phyloP scores from a whole-genome alignment of 2,888 invertebrate species.

The Calameuta idolon region DNA sequence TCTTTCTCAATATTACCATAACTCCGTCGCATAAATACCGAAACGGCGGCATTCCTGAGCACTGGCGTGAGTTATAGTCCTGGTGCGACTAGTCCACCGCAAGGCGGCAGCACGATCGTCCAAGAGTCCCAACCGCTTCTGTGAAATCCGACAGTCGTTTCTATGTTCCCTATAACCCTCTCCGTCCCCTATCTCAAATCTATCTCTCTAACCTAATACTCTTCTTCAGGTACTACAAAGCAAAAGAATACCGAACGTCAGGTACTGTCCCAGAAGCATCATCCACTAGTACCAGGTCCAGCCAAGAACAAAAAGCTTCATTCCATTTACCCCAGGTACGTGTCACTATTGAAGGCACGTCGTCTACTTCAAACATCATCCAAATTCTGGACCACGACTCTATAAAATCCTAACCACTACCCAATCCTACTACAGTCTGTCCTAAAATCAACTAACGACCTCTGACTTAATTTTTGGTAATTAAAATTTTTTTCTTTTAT shows the following conservation, averaged over 20 bases:
- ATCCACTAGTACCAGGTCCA: slow-evolving; percentile 12
- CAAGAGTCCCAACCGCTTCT: neutral
- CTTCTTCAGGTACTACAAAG: neutral
- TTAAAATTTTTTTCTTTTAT: neutral
- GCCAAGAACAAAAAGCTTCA: slow-evolving; percentile 8
- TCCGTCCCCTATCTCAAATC: neutral
- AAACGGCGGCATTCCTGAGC: slow-evolving; percentile 29
- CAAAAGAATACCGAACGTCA: neutral
- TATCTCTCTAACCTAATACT: neutral
- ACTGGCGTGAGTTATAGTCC: slow-evolving; percentile 31
- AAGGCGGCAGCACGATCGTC: neutral
- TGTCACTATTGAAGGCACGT: neutral
- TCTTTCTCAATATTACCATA: slow-evolving; percentile 36
- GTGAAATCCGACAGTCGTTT: neutral
- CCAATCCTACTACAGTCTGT: neutral
- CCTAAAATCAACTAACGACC: neutral
- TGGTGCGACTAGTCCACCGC: slow-evolving; percentile 6
- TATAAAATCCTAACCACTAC: neutral
- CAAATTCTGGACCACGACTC: neutral
- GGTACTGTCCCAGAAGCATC: neutral
- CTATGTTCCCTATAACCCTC: neutral
- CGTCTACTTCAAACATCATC: neutral
- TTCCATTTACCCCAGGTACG: neutral
- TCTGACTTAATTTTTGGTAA: neutral
- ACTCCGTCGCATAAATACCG: slow-evolving; percentile 33